Conservation (phyloP, 2,888 invertebrate genomes). For the Petrolisthes cinctipes region DNA sequence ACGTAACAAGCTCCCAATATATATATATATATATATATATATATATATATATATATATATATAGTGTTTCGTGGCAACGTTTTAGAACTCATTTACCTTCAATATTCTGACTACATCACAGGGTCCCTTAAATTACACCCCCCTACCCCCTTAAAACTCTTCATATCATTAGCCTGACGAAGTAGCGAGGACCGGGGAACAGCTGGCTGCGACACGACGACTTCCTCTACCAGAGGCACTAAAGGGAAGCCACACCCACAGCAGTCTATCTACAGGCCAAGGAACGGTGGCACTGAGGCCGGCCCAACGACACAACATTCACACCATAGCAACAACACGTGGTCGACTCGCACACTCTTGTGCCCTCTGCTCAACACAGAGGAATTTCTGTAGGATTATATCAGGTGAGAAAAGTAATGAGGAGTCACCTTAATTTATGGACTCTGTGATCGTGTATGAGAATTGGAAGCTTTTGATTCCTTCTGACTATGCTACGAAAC, state of each 20-base stretch:
- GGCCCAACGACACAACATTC: conserved; percentile 33
- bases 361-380: conserved; percentile 49
- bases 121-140: too few species aligned
- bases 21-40: conserved; percentile 6
- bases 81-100: too few species aligned
- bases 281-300: conserved; percentile 6
- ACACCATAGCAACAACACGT: neutral
- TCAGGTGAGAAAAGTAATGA: conserved; percentile 42
- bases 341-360: conserved; percentile 44
- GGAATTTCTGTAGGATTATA: conserved; percentile 57
- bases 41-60: conserved; percentile 5
- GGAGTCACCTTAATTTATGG: neutral
- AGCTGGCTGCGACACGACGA: neutral
- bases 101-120: too few species aligned
- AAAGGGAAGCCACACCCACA: conserved; percentile 4
- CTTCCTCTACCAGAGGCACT: conserved; percentile 5
- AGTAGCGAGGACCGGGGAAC: neutral
- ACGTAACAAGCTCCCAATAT: neutral
- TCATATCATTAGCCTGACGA: too few species aligned
- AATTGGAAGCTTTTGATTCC: too few species aligned
- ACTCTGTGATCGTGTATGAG: neutral
- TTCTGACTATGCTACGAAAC: too few species aligned
- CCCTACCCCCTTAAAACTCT: too few species aligned
- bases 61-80: neutral
- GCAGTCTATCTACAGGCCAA: neutral